Evolutionary conservation across 2,797 vertebrate genomes (phyloP).

Genomic region (Sardinella longiceps): DNA sequence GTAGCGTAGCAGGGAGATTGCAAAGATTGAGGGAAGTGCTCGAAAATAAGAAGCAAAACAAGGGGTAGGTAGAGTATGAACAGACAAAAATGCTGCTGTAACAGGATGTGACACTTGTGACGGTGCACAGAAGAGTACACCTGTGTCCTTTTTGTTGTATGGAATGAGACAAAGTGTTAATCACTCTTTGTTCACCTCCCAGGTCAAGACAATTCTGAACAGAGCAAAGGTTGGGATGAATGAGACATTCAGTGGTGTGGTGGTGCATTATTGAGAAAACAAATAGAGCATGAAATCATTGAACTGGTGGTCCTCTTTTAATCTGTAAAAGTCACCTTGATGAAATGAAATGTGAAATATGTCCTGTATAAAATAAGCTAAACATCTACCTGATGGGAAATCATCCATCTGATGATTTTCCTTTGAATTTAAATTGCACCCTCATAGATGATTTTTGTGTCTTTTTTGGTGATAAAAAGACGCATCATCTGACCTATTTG

Average conservation of each 20-base stretch:
- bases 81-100: neutral
- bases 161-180: constrained; percentile 2
- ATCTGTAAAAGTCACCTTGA: neutral
- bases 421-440: too few relatives aligned
- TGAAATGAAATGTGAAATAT: neutral
- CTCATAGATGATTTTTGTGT: too few relatives aligned
- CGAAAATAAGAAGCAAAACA: neutral
- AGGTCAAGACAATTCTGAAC: neutral
- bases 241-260: neutral
- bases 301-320: neutral
- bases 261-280: neutral
- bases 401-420: too few relatives aligned
- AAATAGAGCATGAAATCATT: neutral
- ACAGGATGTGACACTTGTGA: neutral
- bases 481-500: neutral
- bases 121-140: neutral
- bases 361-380: neutral
- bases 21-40: neutral
- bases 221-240: neutral
- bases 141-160: neutral
- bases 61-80: neutral
- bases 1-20: neutral
- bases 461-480: neutral
- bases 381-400: too few relatives aligned
- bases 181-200: neutral